A percentile compares a stretch with the other conserved stretches of the same genome.
phyloP scores from a whole-genome alignment of 2,113 vertebrate species.

The Cavia porcellus region DNA sequence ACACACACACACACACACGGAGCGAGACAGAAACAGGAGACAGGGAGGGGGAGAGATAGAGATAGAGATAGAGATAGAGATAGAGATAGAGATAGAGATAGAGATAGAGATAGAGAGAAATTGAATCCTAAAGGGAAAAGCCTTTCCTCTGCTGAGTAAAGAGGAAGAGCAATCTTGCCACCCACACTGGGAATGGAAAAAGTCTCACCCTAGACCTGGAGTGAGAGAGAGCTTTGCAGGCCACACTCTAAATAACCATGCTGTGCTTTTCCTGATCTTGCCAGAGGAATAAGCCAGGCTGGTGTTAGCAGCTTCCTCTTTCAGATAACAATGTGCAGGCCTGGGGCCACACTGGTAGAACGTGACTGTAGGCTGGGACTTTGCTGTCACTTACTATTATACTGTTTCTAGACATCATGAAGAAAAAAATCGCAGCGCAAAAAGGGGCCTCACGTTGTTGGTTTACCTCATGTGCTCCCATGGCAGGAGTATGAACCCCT shows the following conservation, averaged over 20 bases:
- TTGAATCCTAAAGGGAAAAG: conserved; percentile 25
- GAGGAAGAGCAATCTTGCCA: background rate
- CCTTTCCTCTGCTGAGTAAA: conserved; percentile 30
- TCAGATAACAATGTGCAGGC: background rate
- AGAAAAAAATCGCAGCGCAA: background rate
- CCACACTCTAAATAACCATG: background rate
- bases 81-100: too few species aligned
- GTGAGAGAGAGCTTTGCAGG: background rate
- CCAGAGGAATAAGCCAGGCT: background rate
- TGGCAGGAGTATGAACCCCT: background rate
- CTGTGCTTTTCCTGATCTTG: background rate
- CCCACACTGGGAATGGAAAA: background rate
- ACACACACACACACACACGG: too few species aligned
- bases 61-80: too few species aligned
- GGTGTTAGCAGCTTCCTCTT: background rate
- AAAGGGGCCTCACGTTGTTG: background rate
- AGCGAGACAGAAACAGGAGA: too few species aligned
- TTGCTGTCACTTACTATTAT: background rate
- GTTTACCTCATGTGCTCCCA: background rate
- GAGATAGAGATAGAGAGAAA: background rate
- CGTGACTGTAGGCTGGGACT: conserved; percentile 2
- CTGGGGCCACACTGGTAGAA: background rate
- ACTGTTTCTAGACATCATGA: conserved; percentile 9
- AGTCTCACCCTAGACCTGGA: background rate
- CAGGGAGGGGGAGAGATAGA: too few species aligned